Conservation (phyloP, 2,888 invertebrate species). For the Strigamia maritima region DNA sequence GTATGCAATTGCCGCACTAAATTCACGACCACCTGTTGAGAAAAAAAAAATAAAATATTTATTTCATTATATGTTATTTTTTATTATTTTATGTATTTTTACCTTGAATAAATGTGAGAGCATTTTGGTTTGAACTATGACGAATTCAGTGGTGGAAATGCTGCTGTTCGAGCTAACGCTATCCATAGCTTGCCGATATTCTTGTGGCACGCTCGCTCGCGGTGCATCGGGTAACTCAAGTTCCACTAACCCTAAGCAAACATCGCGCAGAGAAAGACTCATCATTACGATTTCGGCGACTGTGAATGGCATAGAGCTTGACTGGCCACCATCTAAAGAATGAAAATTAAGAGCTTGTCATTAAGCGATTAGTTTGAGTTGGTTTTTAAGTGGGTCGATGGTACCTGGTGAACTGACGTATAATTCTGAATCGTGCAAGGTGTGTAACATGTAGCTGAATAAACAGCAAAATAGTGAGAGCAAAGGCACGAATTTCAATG, state of each 20-base stretch:
- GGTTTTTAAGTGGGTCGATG: not conserved
- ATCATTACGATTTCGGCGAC: constrained; percentile 69
- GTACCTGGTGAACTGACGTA: constrained; percentile 52
- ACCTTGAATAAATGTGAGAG: constrained; percentile 79
- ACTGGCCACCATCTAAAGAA: not conserved
- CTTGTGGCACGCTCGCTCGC: constrained; percentile 57
- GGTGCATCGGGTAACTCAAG: constrained; percentile 75
- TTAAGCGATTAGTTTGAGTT: not conserved
- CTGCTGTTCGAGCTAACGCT: constrained; percentile 45
- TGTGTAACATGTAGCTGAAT: constrained; percentile 74
- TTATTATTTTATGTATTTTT: not conserved
- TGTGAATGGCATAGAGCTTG: constrained; percentile 64
- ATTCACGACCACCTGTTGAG: constrained; percentile 58
- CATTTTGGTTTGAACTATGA: constrained; percentile 59
- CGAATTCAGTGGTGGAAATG: constrained; percentile 42
- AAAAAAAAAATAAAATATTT: not conserved
- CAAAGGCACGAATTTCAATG: constrained; percentile 69
- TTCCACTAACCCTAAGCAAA: constrained; percentile 79
- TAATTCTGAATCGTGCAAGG: constrained; percentile 83
- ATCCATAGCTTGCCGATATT: constrained; percentile 60
- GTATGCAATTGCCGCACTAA: constrained; percentile 77
- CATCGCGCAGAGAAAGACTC: constrained; percentile 70
- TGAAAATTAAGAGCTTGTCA: too few relatives aligned
- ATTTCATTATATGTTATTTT: not conserved
- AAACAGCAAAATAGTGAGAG: constrained; percentile 79